phyloP scores from a whole-genome alignment of 1,140 invertebrate genomes.

The Apis cerana region DNA sequence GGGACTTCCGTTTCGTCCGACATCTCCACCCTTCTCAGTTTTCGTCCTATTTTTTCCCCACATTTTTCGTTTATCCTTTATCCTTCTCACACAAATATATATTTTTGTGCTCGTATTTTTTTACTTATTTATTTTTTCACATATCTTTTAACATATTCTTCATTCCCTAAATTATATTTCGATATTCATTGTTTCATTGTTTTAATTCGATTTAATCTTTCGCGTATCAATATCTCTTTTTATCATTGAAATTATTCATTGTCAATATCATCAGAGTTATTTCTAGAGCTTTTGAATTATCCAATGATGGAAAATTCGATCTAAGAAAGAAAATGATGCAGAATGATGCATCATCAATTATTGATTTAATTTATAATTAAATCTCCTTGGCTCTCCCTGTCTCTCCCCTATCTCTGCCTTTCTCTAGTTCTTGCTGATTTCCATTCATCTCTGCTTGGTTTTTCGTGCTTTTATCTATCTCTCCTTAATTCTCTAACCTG shows the following conservation, averaged over 20 bases:
- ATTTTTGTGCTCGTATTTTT: not conserved
- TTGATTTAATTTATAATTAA: too few species aligned
- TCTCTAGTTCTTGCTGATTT: not conserved
- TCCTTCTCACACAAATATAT: not conserved
- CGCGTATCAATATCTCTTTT: too few species aligned
- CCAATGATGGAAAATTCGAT: not conserved
- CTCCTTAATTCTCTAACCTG: not conserved
- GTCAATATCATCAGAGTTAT: too few species aligned
- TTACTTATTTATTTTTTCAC: not conserved
- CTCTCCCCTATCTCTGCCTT: not conserved
- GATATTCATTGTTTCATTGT: too few species aligned
- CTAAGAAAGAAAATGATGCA: not conserved
- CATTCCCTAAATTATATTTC: too few species aligned
- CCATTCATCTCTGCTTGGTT: not conserved
- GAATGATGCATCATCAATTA: too few species aligned
- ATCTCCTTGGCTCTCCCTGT: too few species aligned
- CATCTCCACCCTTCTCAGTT: constrained; percentile 26
- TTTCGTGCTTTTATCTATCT: not conserved
- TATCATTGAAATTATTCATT: too few species aligned
- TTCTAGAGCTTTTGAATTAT: not conserved
- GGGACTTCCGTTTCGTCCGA: constrained; percentile 55
- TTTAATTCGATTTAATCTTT: too few species aligned
- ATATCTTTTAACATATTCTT: too few species aligned
- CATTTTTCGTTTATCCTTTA: not conserved
- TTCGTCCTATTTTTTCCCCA: constrained; percentile 33